These are phyloP conservation scores for Prunella fulvescens DNA, from an alignment of 2,113 vertebrate genomes.

Conservation along the genomic window DNA sequence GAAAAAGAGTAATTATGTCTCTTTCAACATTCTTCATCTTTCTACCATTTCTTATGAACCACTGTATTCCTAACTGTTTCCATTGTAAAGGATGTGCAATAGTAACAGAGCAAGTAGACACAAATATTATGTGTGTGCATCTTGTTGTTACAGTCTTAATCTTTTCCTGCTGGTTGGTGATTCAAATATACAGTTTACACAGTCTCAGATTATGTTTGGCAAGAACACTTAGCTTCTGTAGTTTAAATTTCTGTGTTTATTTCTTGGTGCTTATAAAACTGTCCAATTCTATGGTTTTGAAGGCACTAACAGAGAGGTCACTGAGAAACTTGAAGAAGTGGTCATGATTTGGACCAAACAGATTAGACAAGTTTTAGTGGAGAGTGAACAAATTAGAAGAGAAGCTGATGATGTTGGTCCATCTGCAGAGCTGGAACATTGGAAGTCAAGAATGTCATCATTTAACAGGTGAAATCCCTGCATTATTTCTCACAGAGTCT, in stretches of 20 bases:
- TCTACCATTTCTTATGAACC: neutral
- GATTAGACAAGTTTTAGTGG: slow-evolving; percentile 76
- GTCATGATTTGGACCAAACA: slow-evolving; percentile 76
- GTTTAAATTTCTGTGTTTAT: neutral
- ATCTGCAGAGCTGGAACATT: slow-evolving; percentile 78
- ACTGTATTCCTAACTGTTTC: neutral
- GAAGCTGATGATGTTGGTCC: slow-evolving; percentile 81
- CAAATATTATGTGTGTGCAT: neutral
- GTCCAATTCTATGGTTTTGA: neutral
- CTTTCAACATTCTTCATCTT: neutral
- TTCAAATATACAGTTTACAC: neutral
- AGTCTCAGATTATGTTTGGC: neutral
- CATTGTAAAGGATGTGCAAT: neutral
- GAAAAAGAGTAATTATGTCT: neutral
- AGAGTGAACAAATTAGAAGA: slow-evolving; percentile 81
- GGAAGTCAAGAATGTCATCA: slow-evolving; percentile 79
- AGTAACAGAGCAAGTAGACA: neutral
- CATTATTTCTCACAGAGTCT: neutral
- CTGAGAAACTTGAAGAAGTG: slow-evolving; percentile 73
- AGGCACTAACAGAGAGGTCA: slow-evolving; percentile 76
- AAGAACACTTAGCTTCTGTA: neutral
- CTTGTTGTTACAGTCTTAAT: neutral
- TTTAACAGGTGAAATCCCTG: slow-evolving; percentile 75
- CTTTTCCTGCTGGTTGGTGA: neutral
- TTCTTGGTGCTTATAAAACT: neutral